Base-by-base conservation (phyloP, 2,113 vertebrate genomes). In the Gobiocypris rarus region DNA sequence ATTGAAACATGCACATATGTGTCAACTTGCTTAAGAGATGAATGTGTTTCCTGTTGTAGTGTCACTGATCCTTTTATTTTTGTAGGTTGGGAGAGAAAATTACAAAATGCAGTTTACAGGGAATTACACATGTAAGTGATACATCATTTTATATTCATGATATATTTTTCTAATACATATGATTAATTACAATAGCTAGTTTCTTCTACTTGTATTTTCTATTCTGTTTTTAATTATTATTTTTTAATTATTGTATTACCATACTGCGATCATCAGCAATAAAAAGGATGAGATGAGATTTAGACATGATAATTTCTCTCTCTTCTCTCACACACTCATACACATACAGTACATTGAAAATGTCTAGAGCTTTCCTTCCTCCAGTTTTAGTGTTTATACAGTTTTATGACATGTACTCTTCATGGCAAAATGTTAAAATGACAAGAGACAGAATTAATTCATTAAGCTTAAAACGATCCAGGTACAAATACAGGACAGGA, bases 61-160 rank as follows among this genome's bases (percentile, higher is more conserved):
- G 17, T 2, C 15, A 45, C 14, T 76, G 17, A 41, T 45, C 9
- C 10, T 81, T 26, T 78, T 14, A 84, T 70, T 90, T 87, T 91
- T 89, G 88, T 92, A 99, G 98, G 97, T 77, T 99, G 97, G 97
- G 97, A 99, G 89, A 97, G 95, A 91, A 97, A 96, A 92, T 95
- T 99, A 81, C 97, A 99, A 93, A 99, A 99, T 96, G 97, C 97
- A 70, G 97, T 99, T 79, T 98, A 98, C 90, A 97, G 96, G 87
- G 96, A 99, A 83, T 93, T 99, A 80, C 97, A 92, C 1, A 91
- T 97, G 97, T 98, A 91, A 97, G 97, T 95, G 34, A 38, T 56
- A 15, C 34, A n/a, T 22, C n/a, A 67, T 45, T 26, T 45, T 73
- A 14, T 52, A 31, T 67, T 26, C 15, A 9, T 54, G 1, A 19